A percentile compares a stretch with the other conserved stretches of the same genome.
These are phyloP conservation scores for Dynastes hyllus DNA, from an alignment of 2,888 invertebrate species.

Conservation along the genomic window DNA sequence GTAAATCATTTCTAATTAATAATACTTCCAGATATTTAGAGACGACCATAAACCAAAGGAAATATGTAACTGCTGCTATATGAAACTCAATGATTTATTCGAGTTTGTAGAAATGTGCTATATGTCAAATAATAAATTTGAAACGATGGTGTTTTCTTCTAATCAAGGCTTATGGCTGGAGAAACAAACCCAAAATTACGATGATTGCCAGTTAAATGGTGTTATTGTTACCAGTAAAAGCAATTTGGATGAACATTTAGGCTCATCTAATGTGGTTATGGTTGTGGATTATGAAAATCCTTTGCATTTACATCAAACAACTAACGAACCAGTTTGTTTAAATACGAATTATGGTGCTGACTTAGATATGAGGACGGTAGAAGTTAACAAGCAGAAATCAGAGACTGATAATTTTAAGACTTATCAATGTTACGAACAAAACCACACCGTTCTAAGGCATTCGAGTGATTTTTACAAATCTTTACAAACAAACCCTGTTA, in stretches of 20 bases:
- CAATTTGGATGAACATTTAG: slow-evolving; percentile 26
- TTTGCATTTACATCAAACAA: slow-evolving; percentile 37
- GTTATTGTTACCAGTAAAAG: slow-evolving; percentile 48
- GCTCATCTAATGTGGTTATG: slow-evolving; percentile 39
- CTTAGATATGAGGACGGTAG: slow-evolving; percentile 12
- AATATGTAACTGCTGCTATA: slow-evolving; percentile 66
- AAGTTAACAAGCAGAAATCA: slow-evolving; percentile 24
- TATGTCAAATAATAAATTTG: slow-evolving; percentile 67
- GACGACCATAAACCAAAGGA: slow-evolving; percentile 69
- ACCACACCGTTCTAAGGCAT: slow-evolving; percentile 57
- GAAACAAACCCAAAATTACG: slow-evolving; percentile 45
- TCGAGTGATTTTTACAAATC: slow-evolving; percentile 57
- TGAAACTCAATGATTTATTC: slow-evolving; percentile 67
- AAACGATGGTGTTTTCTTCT: slow-evolving; percentile 60
- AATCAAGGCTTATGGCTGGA: slow-evolving; percentile 48
- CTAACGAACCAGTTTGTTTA: slow-evolving; percentile 22
- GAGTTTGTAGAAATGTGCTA: slow-evolving; percentile 66
- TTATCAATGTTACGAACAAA: slow-evolving; percentile 45
- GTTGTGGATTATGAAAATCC: slow-evolving; percentile 46
- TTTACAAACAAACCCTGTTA: slow-evolving; percentile 31
- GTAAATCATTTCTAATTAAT: slow-evolving; percentile 4
- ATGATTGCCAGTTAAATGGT: slow-evolving; percentile 48
- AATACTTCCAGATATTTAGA: slow-evolving; percentile 63
- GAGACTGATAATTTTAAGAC: slow-evolving; percentile 29
- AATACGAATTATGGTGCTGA: slow-evolving; percentile 28